Percentiles rank a stretch among this genome's conserved stretches.
Conservation (phyloP, 2,113 vertebrate species). For the Cynocephalus volans region DNA sequence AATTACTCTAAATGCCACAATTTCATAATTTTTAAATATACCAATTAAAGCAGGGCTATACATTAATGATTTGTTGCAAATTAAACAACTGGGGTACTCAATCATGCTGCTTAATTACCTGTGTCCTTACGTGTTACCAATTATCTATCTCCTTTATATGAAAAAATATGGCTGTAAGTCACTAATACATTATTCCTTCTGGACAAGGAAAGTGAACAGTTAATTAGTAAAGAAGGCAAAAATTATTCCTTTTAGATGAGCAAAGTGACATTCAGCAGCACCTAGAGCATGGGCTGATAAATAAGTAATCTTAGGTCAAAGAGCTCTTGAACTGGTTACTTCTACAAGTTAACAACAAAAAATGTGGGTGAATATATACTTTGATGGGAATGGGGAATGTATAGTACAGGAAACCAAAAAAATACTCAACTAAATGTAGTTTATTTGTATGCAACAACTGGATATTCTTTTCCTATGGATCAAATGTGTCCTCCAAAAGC, state of each 20-base stretch:
- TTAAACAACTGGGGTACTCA: slow-evolving; percentile 73
- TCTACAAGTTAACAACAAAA: slow-evolving; percentile 13
- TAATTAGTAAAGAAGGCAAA: slow-evolving; percentile 61
- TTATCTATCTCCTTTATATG: slow-evolving; percentile 65
- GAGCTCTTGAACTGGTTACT: background rate
- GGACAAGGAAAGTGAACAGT: slow-evolving; percentile 15
- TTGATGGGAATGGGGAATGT: background rate
- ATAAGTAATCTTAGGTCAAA: slow-evolving; percentile 2
- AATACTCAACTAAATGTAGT: background rate
- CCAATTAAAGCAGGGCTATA: slow-evolving; percentile 57
- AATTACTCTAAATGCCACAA: slow-evolving; percentile 56
- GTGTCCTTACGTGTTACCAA: slow-evolving; percentile 72
- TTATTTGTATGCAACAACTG: background rate
- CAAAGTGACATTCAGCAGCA: background rate
- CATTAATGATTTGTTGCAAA: slow-evolving; percentile 71
- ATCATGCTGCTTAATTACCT: slow-evolving; percentile 71
- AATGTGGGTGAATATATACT: background rate
- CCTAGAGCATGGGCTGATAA: background rate
- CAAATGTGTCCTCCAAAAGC: no score
- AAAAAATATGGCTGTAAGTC: slow-evolving; percentile 46
- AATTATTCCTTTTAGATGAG: background rate
- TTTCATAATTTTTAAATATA: slow-evolving; percentile 66
- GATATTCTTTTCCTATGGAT: background rate
- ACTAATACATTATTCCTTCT: background rate
- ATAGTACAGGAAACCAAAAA: background rate